These are phyloP conservation scores for Salvelinus fontinalis DNA, from an alignment of 2,113 vertebrate genomes.

Conservation along the genomic window DNA sequence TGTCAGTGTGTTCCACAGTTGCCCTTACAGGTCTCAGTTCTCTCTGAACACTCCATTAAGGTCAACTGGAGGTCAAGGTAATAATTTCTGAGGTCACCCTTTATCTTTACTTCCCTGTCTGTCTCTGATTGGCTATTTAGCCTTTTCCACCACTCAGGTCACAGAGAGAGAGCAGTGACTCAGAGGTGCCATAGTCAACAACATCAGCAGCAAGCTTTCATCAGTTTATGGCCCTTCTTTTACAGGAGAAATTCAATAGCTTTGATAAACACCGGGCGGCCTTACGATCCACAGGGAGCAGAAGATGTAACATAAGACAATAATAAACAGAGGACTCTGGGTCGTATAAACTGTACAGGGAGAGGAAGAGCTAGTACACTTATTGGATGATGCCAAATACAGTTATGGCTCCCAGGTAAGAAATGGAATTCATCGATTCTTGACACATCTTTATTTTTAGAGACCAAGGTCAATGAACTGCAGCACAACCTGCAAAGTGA, in stretches of 20 bases:
- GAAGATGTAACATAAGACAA: background rate
- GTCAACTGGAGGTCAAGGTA: background rate
- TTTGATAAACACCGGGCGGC: background rate
- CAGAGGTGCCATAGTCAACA: background rate
- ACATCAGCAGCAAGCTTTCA: background rate
- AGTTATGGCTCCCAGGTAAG: constrained; percentile 33
- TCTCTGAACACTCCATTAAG: background rate
- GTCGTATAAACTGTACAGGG: background rate
- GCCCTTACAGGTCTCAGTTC: background rate
- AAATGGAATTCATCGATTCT: constrained; percentile 42
- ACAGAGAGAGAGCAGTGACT: background rate
- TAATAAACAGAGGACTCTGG: background rate
- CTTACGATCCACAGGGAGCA: background rate
- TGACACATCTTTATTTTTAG: constrained; percentile 36
- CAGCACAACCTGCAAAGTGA: background rate
- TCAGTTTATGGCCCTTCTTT: background rate
- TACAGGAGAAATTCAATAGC: constrained; percentile 4
- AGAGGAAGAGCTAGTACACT: too few species aligned
- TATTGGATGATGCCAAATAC: background rate
- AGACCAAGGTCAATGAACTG: constrained; percentile 43
- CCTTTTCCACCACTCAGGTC: background rate
- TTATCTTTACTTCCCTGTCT: background rate
- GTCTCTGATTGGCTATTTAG: background rate
- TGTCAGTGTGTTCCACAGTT: background rate
- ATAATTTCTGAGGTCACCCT: background rate